Evolutionary conservation across 2,113 vertebrate genomes (phyloP).

Genomic region (Neolamprologus kungweensis): DNA sequence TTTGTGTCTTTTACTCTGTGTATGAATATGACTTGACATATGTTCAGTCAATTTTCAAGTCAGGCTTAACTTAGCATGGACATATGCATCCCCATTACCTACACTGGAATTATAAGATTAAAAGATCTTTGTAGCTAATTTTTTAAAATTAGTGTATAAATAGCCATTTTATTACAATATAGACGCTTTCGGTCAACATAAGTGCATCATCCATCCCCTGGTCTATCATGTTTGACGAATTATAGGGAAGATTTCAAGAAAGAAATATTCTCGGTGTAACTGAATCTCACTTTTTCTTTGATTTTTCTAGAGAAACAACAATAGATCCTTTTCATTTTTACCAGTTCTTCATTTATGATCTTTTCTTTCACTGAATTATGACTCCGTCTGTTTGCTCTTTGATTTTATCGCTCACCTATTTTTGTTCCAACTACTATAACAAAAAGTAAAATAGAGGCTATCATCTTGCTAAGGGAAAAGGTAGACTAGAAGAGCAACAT

Average conservation of each 20-base stretch:
- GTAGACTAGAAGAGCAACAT: background rate
- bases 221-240: background rate
- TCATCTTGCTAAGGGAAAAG: background rate
- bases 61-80: background rate
- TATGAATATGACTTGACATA: background rate
- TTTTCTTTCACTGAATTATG: background rate
- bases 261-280: background rate
- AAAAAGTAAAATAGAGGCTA: background rate
- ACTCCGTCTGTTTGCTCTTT: background rate
- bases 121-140: background rate
- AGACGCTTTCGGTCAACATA: background rate
- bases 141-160: rapidly evolving
- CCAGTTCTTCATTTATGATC: background rate
- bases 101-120: background rate
- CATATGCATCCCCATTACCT: background rate
- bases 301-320: background rate
- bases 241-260: background rate
- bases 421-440: background rate
- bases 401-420: background rate
- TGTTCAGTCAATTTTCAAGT: background rate
- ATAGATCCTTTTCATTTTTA: background rate
- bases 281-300: background rate
- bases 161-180: background rate
- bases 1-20: background rate
- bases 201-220: background rate